Evolutionary conservation across 2,113 vertebrate species (phyloP).

Genomic region (Empidonax alnorum): DNA sequence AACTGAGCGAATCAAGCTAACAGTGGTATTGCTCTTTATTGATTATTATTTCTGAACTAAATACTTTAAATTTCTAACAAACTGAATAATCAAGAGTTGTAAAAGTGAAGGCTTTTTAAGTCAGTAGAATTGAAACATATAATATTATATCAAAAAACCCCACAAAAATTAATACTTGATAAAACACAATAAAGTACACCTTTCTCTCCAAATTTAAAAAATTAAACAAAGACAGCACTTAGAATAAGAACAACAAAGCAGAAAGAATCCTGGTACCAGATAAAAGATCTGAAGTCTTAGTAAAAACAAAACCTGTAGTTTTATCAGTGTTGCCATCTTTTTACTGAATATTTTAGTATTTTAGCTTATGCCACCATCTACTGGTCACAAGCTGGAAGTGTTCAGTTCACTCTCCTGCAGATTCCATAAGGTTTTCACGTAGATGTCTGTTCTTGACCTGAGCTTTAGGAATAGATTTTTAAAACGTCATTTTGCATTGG

Average conservation of each 20-base stretch:
- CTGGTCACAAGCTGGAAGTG: neutral
- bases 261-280: neutral
- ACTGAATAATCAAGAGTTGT: neutral
- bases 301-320: constrained; percentile 10
- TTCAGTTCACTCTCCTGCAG: neutral
- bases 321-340: neutral
- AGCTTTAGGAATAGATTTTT: neutral
- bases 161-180: neutral
- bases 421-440: neutral
- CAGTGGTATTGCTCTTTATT: neutral
- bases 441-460: neutral
- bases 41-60: neutral
- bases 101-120: neutral
- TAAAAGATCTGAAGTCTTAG: neutral
- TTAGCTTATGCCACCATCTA: constrained; percentile 73
- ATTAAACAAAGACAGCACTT: neutral
- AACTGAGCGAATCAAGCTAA: neutral
- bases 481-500: neutral
- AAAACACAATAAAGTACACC: neutral
- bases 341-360: neutral
- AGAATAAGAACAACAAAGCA: neutral
- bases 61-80: neutral
- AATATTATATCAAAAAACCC: neutral
- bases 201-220: neutral
- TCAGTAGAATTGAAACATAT: neutral